Percentiles rank a stretch among this genome's conserved stretches.
Evolutionary conservation across 2,113 vertebrate species (phyloP).

Genomic region (Boulengeromyrus knoepffleri): DNA sequence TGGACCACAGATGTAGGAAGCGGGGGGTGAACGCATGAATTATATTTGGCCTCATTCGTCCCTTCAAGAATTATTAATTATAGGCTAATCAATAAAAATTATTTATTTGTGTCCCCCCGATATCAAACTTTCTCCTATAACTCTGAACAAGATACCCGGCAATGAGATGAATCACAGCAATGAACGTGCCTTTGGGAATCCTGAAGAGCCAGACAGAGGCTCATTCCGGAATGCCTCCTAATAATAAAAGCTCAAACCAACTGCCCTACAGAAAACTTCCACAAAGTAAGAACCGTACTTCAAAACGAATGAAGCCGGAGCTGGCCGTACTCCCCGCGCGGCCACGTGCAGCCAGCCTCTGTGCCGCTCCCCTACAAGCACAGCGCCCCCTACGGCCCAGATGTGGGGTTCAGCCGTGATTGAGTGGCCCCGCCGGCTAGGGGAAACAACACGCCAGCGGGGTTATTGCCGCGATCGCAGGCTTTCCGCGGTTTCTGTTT

Average conservation of each 20-base stretch:
- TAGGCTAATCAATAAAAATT: not conserved
- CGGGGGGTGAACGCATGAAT: not conserved
- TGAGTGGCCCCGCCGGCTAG: constrained; percentile 49
- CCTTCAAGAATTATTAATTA: not conserved
- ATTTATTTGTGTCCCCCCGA: not conserved
- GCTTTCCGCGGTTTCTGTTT: constrained; percentile 46
- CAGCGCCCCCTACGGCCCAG: constrained; percentile 42
- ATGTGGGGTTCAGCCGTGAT: constrained; percentile 53
- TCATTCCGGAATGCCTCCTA: not conserved
- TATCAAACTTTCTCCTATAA: not conserved
- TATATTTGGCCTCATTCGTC: not conserved
- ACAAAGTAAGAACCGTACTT: not conserved
- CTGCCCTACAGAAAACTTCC: not conserved
- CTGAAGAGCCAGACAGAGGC: not conserved
- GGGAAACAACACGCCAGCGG: constrained; percentile 52
- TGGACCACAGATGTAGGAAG: not conserved
- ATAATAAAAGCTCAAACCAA: not conserved
- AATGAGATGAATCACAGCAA: not conserved
- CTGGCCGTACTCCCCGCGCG: not conserved
- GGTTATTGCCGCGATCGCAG: constrained; percentile 51
- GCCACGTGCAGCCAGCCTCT: not conserved
- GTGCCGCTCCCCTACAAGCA: not conserved
- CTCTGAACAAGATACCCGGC: not conserved
- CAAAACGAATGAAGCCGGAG: not conserved
- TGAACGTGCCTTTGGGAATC: not conserved